phyloP scores from a whole-genome alignment of 2,797 vertebrate genomes.

The Holocentrus rufus region DNA sequence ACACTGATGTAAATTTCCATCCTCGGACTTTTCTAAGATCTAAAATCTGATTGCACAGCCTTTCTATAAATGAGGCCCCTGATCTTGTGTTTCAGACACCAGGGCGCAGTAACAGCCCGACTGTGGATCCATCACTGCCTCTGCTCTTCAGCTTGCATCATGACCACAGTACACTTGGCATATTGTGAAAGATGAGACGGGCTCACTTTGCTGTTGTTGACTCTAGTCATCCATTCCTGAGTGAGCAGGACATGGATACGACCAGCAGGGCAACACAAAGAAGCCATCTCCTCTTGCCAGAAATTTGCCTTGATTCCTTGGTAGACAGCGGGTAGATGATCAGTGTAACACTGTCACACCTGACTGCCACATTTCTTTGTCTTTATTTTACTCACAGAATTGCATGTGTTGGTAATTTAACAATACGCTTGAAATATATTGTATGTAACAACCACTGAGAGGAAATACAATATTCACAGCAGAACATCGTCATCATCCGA shows the following conservation, averaged over 20 bases:
- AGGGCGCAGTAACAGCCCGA: slow-evolving; percentile 44
- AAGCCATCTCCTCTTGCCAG: slow-evolving; percentile 58
- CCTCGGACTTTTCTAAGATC: not conserved
- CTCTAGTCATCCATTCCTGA: slow-evolving; percentile 68
- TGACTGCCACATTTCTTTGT: slow-evolving; percentile 78
- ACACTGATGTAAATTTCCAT: slow-evolving; percentile 6
- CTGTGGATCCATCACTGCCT: slow-evolving; percentile 66
- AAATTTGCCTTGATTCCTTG: slow-evolving; percentile 60
- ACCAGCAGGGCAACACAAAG: slow-evolving; percentile 61
- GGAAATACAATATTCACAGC: slow-evolving; percentile 4
- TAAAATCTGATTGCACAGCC: slow-evolving; percentile 50
- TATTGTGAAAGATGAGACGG: slow-evolving; percentile 68
- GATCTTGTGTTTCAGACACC: slow-evolving; percentile 54
- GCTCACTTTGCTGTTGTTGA: slow-evolving; percentile 61
- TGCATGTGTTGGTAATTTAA: slow-evolving; percentile 74
- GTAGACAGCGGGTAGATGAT: slow-evolving; percentile 60
- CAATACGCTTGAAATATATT: slow-evolving; percentile 75
- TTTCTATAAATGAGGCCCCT: slow-evolving; percentile 65
- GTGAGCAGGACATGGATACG: slow-evolving; percentile 74
- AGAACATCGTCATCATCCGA: not conserved
- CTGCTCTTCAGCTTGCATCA: slow-evolving; percentile 74
- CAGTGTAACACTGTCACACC: slow-evolving; percentile 61
- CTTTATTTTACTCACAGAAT: slow-evolving; percentile 78
- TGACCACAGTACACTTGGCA: slow-evolving; percentile 66
- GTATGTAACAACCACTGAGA: slow-evolving; percentile 78